Percentiles rank a stretch among this genome's conserved stretches.
phyloP scores from a whole-genome alignment of 2,888 invertebrate species.

The Heliconius ethilla region DNA sequence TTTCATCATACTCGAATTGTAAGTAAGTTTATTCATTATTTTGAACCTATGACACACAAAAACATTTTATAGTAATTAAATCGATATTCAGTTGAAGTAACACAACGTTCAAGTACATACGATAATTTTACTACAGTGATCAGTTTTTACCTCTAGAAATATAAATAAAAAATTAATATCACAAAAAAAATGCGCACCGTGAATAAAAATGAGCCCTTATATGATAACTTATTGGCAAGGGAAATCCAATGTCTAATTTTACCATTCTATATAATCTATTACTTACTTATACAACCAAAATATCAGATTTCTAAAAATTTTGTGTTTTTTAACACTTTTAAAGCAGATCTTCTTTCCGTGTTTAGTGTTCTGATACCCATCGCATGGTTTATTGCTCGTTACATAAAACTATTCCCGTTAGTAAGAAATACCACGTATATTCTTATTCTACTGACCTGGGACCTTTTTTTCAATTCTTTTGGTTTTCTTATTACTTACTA shows the following conservation, averaged over 20 bases:
- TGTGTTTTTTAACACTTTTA: neutral
- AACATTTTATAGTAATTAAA: neutral
- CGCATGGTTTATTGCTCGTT: neutral
- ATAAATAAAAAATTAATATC: neutral
- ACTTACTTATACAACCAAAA: conserved; percentile 9
- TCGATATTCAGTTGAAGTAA: conserved; percentile 6
- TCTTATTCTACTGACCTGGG: neutral
- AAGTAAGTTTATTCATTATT: neutral
- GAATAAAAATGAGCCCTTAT: neutral
- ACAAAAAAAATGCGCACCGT: neutral
- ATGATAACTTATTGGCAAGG: neutral
- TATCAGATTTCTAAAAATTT: conserved; percentile 3
- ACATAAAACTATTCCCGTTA: neutral
- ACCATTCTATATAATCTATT: neutral
- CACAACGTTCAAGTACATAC: neutral
- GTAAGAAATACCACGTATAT: neutral
- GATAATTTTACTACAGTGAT: neutral
- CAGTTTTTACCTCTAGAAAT: neutral
- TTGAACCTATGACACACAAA: neutral
- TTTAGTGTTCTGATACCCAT: conserved; percentile 6
- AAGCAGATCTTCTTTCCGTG: neutral
- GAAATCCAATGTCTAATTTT: neutral
- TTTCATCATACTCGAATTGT: neutral
- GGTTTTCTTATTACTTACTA: conserved; percentile 1
- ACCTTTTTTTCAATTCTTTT: neutral